These are phyloP conservation scores for Brachyistius frenatus DNA, from an alignment of 2,113 vertebrate species.

Conservation along the genomic window DNA sequence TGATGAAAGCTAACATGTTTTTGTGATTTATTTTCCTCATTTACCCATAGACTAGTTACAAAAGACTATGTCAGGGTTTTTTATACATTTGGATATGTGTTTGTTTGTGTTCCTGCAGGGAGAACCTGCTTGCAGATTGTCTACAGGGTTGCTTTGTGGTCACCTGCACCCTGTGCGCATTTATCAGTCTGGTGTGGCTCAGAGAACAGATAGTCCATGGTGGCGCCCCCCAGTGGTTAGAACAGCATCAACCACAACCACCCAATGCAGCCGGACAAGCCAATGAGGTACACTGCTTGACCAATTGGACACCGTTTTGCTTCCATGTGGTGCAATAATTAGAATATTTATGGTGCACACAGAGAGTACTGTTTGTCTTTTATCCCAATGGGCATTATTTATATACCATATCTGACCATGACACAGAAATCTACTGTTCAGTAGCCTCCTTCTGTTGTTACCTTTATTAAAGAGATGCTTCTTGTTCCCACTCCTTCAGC, in stretches of 20 bases:
- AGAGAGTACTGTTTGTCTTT: neutral
- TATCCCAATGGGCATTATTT: neutral
- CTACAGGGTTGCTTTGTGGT: conserved; percentile 99
- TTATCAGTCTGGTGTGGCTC: conserved; percentile 98
- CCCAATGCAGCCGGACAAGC: conserved; percentile 90
- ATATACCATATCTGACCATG: neutral
- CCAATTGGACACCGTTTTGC: neutral
- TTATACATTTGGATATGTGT: neutral
- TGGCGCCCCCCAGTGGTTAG: conserved; percentile 96
- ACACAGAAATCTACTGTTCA: neutral
- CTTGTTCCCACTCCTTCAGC: conserved; percentile 39
- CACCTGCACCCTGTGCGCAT: conserved; percentile 96
- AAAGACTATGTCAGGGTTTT: neutral
- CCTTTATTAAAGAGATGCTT: neutral
- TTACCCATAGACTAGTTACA: neutral
- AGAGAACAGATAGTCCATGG: conserved; percentile 98
- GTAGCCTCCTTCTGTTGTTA: neutral
- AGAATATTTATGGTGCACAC: no score
- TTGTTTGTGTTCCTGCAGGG: conserved; percentile 82
- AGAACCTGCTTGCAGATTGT: conserved; percentile 98
- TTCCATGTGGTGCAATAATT: neutral
- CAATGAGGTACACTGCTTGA: conserved; percentile 87
- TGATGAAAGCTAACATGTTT: neutral
- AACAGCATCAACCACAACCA: conserved; percentile 92
- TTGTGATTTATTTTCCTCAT: no score